Conservation (phyloP, 2,797 vertebrate species). For the Anniella stebbinsi region DNA sequence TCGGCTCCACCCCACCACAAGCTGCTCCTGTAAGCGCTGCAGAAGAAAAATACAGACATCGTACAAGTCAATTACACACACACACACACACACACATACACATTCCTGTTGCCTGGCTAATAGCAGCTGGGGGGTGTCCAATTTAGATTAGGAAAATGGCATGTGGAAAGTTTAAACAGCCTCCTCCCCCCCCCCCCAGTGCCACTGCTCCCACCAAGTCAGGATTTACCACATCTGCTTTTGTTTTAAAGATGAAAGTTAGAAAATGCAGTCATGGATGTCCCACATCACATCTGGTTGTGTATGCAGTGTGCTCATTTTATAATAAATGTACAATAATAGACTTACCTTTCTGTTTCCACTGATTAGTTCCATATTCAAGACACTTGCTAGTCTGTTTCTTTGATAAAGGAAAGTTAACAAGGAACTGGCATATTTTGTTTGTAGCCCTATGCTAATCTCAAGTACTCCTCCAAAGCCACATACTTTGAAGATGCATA, state of each 20-base stretch:
- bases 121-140: too few species aligned
- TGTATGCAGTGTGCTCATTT: conserved; percentile 10
- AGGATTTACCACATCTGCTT: not conserved
- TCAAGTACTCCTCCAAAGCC: not conserved
- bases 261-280: not conserved
- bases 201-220: not conserved
- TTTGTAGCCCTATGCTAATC: not conserved
- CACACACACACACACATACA: too few species aligned
- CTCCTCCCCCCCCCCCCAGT: not conserved
- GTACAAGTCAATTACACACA: too few species aligned
- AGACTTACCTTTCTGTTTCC: conserved; percentile 30
- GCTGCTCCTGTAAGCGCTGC: not conserved
- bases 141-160: not conserved
- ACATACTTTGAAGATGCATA: not conserved
- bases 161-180: not conserved
- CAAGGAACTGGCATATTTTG: conserved; percentile 42
- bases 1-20: fast-evolving
- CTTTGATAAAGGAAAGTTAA: conserved; percentile 28
- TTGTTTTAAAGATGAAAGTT: not conserved
- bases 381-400: conserved; percentile 34
- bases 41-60: not conserved
- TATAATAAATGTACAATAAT: conserved; percentile 47
- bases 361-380: conserved; percentile 47
- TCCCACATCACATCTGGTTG: not conserved
- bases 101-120: not conserved